Conservation (phyloP, 2,113 vertebrate species). For the Oceanodroma tethys region DNA sequence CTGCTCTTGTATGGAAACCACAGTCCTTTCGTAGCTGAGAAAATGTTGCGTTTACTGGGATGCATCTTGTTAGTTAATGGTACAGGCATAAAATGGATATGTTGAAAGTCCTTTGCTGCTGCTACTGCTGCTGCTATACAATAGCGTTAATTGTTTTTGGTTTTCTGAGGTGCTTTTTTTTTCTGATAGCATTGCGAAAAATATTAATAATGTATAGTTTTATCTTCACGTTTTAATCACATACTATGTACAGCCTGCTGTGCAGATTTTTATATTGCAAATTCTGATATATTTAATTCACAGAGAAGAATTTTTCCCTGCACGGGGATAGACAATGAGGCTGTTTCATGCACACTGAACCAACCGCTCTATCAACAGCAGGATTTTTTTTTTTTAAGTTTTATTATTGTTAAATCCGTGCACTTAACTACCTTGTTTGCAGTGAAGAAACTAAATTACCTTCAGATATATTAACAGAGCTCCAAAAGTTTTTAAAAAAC, state of each 20-base stretch:
- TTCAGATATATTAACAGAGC: not conserved
- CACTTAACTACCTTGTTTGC: not conserved
- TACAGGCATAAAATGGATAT: not conserved
- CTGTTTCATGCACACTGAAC: not conserved
- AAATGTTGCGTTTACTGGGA: not conserved
- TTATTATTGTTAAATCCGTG: not conserved
- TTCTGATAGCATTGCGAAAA: not conserved
- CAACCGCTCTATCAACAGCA: not conserved
- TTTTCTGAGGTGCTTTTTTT: not conserved
- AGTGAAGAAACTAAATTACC: not conserved
- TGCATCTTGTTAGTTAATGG: not conserved
- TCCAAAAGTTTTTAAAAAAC: not conserved
- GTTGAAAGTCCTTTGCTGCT: not conserved
- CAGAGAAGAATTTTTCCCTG: not conserved
- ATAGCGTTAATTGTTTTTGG: not conserved
- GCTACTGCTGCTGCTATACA: not conserved
- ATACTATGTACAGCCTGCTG: not conserved
- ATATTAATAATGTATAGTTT: not conserved
- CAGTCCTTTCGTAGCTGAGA: conserved; percentile 1
- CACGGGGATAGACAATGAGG: not conserved
- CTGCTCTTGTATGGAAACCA: not conserved
- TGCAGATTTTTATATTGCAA: not conserved
- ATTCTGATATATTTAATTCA: not conserved
- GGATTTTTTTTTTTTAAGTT: not conserved
- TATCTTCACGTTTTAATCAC: not conserved